Evolutionary conservation across 2,797 vertebrate species (phyloP).

Genomic region (Peromyscus nudipes): DNA sequence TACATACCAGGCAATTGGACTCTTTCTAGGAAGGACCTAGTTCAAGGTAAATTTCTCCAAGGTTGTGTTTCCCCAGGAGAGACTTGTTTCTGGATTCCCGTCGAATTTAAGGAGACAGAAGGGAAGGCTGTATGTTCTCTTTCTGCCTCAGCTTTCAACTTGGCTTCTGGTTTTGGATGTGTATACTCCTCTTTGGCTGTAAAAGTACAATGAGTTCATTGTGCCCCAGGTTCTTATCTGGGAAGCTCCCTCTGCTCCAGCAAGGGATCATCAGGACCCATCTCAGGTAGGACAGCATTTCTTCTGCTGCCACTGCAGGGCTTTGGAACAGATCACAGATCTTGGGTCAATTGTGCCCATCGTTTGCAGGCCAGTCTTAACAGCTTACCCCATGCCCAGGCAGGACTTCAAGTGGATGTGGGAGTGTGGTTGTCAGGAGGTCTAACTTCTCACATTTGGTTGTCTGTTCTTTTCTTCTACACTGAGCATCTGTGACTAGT

Average conservation of each 20-base stretch:
- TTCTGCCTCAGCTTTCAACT: conserved; percentile 88
- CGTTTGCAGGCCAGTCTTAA: conserved; percentile 76
- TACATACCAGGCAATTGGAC: conserved; percentile 50
- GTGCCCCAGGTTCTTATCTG: conserved; percentile 89
- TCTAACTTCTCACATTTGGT: conserved; percentile 88
- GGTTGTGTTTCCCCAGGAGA: conserved; percentile 77
- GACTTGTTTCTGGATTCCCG: conserved; percentile 75
- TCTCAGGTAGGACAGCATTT: conserved; percentile 86
- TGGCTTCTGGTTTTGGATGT: conserved; percentile 89
- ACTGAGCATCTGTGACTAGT: conserved; percentile 89
- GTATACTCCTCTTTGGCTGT: conserved; percentile 89
- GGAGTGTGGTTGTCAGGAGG: conserved; percentile 89
- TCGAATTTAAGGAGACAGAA: conserved; percentile 70
- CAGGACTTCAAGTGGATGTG: conserved; percentile 89
- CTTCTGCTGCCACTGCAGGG: conserved; percentile 87
- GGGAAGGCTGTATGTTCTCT: conserved; percentile 75
- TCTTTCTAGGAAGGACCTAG: conserved; percentile 70
- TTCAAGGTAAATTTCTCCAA: conserved; percentile 77
- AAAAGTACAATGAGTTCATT: conserved; percentile 89
- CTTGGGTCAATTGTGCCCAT: conserved; percentile 87
- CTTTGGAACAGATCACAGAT: conserved; percentile 89
- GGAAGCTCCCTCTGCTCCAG: conserved; percentile 87
- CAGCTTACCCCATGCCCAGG: conserved; percentile 86
- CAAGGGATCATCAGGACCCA: conserved; percentile 85
- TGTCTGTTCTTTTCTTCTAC: conserved; percentile 88